Base-by-base conservation (phyloP, 1,140 invertebrate species). In the Drosophila leontia region DNA sequence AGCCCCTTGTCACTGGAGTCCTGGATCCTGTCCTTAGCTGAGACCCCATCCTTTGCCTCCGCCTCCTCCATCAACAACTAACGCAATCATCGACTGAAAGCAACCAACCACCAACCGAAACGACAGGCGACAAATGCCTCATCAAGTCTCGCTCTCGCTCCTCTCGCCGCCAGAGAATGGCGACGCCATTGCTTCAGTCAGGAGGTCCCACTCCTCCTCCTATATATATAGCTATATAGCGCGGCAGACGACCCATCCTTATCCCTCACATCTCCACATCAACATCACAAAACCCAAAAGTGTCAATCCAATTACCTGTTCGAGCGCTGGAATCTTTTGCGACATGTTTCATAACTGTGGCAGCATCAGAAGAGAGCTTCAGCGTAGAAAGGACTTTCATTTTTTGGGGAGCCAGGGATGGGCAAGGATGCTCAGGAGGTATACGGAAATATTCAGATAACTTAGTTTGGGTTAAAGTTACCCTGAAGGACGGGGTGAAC, bases 221-320 rank as follows among this genome's bases (percentile, higher is more conserved):
- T 23, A 19, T 39, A 26, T 55, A 37, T 17, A 37, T 41, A 64
- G 65, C 65, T 62, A 35, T 37, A 55, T 63, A 39, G 48, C 37
- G 39, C 58, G 53, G 44, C 50, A 37, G 51, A 32, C 60, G 51
- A 32, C 60, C 55, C 45, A 57, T 77, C 47, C 72, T 50, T 55
- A 68, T 60, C 67, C 67, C 39, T 50, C 64, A 51, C 51, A 53
- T 60, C 69, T 51, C 69, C 70, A 45, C 57, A 72, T 62, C 68
- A 57, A 56, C 79, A 64, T 60, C 81, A 85, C 61, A 88, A 90
- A 80, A 90, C 78, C 85, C 85, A 85, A 90, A 90, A 90, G 85
- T 90, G 85, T 90, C 85, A 90, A 90, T 90, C 85, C 85, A 90
- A 90, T 90, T 90, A 90, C 85, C 85, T 90, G 85, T 90, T 90